Evolutionary conservation across 2,113 vertebrate species (phyloP), one percentile per base, ranked within the genome.

Genomic region (Plotosus lineatus): DNA sequence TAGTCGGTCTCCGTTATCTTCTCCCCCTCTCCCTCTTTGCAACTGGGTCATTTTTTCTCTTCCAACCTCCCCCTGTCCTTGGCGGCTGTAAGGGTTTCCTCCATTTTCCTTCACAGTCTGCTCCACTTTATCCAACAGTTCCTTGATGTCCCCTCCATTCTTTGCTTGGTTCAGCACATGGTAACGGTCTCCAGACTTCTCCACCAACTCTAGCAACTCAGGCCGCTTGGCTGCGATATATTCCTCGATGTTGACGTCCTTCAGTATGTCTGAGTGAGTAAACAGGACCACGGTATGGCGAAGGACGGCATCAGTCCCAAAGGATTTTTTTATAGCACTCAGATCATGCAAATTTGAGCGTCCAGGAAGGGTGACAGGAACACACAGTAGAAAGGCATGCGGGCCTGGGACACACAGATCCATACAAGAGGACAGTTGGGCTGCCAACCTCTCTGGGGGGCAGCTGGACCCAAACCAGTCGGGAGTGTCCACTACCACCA

Each of bases 371-470:
- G 93, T 87, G 23, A 92, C n/a, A 1, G 93, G 92, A 51, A 93
- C 84, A 10, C 93, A 94, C n/a, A 94, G 56, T 15, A 94, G 89
- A 85, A 94, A 93, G 71, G 86, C 89, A 4, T 94, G 93, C 40
- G 92, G 93, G 8, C 93, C 93, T 0, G 93, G 93, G 65, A 89
- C 88, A 51, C 88, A 87, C 82, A 94, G 65, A 51, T 90, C 82
- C 28, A 92, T 79, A 10, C 91, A 93, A 69, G 90, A 88, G 8
- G 90, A 90, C 79, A 93, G 87, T 84, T 93, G 90, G 51, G 87
- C 85, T 51, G 85, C 89, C 58, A 92, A 84, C 48, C 91, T 90
- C 3, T 89, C 90, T 4, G 88, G 89, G 48, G 89, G 58, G 26
- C 31, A 73, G 61, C 92, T 89, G 0, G 92, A 86, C 38, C 86